These are phyloP conservation scores for Kryptolebias ocellatus DNA, from an alignment of 2,797 vertebrate species.

Conservation along the genomic window DNA sequence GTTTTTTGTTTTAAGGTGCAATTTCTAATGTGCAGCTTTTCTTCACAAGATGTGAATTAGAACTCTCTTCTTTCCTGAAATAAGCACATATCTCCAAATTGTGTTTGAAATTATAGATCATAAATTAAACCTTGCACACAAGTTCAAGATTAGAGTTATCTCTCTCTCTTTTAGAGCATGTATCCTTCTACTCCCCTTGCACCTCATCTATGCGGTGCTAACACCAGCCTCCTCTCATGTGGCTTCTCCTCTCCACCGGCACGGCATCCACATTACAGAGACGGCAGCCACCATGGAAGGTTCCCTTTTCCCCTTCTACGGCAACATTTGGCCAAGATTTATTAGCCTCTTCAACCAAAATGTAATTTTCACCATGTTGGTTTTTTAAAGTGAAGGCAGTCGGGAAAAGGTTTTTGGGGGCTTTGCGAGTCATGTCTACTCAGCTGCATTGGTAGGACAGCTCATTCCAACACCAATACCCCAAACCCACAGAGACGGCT, in stretches of 20 bases:
- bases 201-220: slow-evolving; percentile 73
- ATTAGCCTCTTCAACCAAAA: slow-evolving; percentile 77
- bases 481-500: slow-evolving; percentile 69
- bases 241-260: slow-evolving; percentile 68
- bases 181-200: slow-evolving; percentile 44
- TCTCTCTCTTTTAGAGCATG: slow-evolving; percentile 58
- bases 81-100: slow-evolving; percentile 13
- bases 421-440: slow-evolving; percentile 64
- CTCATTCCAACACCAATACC: slow-evolving; percentile 76
- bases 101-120: slow-evolving; percentile 47
- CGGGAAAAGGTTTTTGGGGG: slow-evolving; percentile 34
- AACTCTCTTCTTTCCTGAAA: slow-evolving; percentile 14
- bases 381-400: slow-evolving; percentile 67
- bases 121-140: slow-evolving; percentile 36
- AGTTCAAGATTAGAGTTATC: slow-evolving; percentile 58
- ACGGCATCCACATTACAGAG: slow-evolving; percentile 67
- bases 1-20: slow-evolving; percentile 10
- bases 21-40: slow-evolving; percentile 20
- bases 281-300: slow-evolving; percentile 62
- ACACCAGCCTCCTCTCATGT: slow-evolving; percentile 77
- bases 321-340: slow-evolving; percentile 77
- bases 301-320: slow-evolving; percentile 70
- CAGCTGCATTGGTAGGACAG: slow-evolving; percentile 67
- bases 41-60: slow-evolving; percentile 16
- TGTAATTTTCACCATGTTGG: slow-evolving; percentile 81